A percentile compares a stretch with the other conserved stretches of the same genome.
Evolutionary conservation across 2,797 vertebrate genomes (phyloP).

Genomic region (Lepus townsendii): DNA sequence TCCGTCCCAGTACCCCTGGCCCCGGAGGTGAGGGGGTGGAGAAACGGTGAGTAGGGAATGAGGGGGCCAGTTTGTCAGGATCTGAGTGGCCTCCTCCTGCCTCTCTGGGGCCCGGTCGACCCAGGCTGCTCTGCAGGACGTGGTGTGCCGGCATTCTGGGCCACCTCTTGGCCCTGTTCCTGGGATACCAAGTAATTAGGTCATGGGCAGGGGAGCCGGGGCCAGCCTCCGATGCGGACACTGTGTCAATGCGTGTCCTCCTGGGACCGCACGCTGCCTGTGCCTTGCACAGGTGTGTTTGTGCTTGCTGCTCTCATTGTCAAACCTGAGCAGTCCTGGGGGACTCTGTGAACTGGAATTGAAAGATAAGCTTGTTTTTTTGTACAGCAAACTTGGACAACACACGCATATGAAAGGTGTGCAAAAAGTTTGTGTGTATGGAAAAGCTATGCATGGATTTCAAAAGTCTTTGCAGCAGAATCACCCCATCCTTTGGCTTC

Average conservation of each 20-base stretch:
- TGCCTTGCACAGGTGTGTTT: background rate
- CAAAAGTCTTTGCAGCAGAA: too few relatives aligned
- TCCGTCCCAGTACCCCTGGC: background rate
- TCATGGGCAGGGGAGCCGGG: background rate
- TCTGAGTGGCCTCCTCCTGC: rapidly evolving
- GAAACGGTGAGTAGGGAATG: background rate
- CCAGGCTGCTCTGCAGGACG: background rate
- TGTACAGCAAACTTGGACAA: too few relatives aligned
- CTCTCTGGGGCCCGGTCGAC: background rate
- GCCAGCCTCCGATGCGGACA: background rate
- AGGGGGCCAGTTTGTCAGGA: background rate
- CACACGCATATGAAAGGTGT: too few relatives aligned
- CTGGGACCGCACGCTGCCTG: background rate
- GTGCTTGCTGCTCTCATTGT: background rate
- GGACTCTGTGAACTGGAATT: too few relatives aligned
- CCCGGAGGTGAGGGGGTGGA: background rate
- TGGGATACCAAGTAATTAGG: background rate
- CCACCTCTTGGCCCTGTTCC: background rate
- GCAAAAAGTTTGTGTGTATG: too few relatives aligned
- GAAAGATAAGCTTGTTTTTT: too few relatives aligned
- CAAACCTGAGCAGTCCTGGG: background rate
- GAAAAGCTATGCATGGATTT: too few relatives aligned
- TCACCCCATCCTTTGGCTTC: too few relatives aligned
- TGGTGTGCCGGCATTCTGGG: background rate
- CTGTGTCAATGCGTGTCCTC: background rate